Evolutionary conservation across 2,888 invertebrate species (phyloP).

Genomic region (Strigamia crassipes): DNA sequence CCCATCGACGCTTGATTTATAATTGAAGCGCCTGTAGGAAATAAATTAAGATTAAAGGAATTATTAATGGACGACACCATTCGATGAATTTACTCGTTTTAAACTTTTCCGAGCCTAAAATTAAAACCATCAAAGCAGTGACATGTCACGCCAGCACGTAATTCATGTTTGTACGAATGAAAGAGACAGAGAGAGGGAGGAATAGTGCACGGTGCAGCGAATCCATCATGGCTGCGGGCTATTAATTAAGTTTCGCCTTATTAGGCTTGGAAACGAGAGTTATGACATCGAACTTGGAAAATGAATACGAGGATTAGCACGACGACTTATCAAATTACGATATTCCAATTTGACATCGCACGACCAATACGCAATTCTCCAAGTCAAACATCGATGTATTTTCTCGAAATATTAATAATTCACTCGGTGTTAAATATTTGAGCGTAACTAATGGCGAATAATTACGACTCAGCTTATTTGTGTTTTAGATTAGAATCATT

Average conservation of each 20-base stretch:
- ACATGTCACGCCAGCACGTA: slow-evolving; percentile 16
- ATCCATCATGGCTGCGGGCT: slow-evolving; percentile 12
- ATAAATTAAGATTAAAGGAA: slow-evolving; percentile 26
- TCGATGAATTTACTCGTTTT: slow-evolving; percentile 13
- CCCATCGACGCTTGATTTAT: neutral
- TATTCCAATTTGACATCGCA: neutral
- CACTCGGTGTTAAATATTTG: no score
- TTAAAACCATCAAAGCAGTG: slow-evolving; percentile 17
- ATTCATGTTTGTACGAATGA: neutral
- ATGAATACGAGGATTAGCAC: slow-evolving; percentile 5
- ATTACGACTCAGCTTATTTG: no score
- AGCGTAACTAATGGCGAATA: no score
- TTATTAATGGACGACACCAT: slow-evolving; percentile 13
- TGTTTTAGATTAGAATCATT: no score
- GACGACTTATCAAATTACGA: neutral
- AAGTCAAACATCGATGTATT: neutral
- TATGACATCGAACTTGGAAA: neutral
- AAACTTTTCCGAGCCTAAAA: slow-evolving; percentile 20
- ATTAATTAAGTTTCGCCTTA: slow-evolving; percentile 26
- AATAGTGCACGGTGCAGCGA: neutral
- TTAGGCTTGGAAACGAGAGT: neutral
- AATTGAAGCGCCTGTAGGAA: slow-evolving; percentile 5
- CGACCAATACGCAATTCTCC: neutral
- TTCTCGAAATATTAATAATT: no score
- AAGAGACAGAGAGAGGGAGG: neutral